Evolutionary conservation across 2,888 invertebrate genomes (phyloP), one percentile per base, ranked within the genome.

Genomic region (Drosophila pullipes): DNA sequence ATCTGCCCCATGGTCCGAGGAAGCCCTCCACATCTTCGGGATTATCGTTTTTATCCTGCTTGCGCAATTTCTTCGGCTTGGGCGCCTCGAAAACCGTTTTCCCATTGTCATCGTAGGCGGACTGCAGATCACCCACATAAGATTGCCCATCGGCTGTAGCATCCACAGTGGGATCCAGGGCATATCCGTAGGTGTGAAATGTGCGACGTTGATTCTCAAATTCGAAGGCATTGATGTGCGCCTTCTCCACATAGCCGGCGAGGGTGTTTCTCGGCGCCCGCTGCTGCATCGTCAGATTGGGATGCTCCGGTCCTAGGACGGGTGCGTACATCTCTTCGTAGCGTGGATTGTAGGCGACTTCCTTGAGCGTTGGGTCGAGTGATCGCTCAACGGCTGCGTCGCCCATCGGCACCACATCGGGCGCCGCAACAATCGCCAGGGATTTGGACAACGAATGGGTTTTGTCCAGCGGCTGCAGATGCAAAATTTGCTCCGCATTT

Each of bases 1-100:
- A 99, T 63, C 97, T 97, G 67, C 98, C 99, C 99, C 99, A 99
- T 0, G 99, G 99, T 0, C 99, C 99, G 1, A 98, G 94, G 92
- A 99, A 99, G 0, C 99, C 99, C 50, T 97, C 98, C 30, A 99
- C 95, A 94, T 99, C 99, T 25, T 96, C 95, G 0, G 99, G 97
- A 89, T 98, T 96, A 89, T 97, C 96, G 94, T 99, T 99, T 93
- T 96, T 96, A 65, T 96, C 95, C 74, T 98, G 94, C 93, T 98
- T 99, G 90, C 97, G 95, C 91, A 97, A 97, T 90, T 97, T 97
- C 2, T 96, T 93, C 0, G 96, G 95, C 76, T 97, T 94, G 70
- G 97, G 95, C 52, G 95, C 95, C 93, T 99, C 99, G 94, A 99
- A 99, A 0, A 99, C 98, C 2, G 98, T 97, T 90, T 96, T 97